These are phyloP conservation scores for Marasmarcha lunaedactyla DNA, from an alignment of 2,888 invertebrate species.

Conservation along the genomic window DNA sequence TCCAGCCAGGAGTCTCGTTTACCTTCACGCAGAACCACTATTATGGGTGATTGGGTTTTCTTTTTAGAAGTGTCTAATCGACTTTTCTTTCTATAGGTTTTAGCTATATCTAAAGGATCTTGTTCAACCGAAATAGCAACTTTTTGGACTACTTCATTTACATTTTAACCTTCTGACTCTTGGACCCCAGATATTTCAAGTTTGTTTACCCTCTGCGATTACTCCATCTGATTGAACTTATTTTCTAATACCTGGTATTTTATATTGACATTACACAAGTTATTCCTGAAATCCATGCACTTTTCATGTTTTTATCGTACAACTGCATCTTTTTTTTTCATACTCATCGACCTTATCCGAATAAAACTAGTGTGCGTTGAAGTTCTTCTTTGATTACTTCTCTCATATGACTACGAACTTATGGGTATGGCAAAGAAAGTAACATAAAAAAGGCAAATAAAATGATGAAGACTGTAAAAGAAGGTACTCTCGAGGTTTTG, in stretches of 20 bases:
- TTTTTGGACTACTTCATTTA: neutral
- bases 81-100: neutral
- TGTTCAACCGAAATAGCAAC: neutral
- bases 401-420: slow-evolving; percentile 3
- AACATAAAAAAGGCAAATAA: no score
- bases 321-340: slow-evolving; percentile 5
- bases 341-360: slow-evolving; percentile 9
- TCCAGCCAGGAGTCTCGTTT: slow-evolving; percentile 5
- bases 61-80: neutral
- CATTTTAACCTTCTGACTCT: slow-evolving; percentile 2
- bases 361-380: slow-evolving; percentile 7
- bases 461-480: no score
- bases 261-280: slow-evolving; percentile 9
- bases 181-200: slow-evolving; percentile 8
- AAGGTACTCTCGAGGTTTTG: no score
- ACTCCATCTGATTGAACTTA: no score
- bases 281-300: slow-evolving; percentile 8
- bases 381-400: slow-evolving; percentile 1
- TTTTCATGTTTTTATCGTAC: slow-evolving; percentile 9
- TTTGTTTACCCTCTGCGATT: slow-evolving; percentile 1
- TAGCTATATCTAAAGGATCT: neutral
- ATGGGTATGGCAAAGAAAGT: no score
- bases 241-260: slow-evolving; percentile 9
- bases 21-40: slow-evolving; percentile 1
- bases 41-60: neutral